A percentile compares a stretch with the other conserved stretches of the same genome.
Evolutionary conservation across 2,888 invertebrate genomes (phyloP).

Genomic region (Yponomeuta malinellus): DNA sequence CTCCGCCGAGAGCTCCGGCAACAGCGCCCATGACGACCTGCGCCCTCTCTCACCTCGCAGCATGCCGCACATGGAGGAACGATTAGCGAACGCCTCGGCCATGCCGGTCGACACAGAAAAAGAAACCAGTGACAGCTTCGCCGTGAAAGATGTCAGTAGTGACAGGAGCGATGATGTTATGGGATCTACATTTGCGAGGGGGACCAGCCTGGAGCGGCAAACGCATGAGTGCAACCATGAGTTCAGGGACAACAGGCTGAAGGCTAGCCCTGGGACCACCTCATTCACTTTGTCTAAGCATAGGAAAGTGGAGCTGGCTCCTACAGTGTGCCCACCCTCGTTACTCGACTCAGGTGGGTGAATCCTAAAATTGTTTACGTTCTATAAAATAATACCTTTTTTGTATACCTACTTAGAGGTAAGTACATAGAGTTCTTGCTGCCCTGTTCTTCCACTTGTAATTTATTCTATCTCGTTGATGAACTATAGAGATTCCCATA

Average conservation of each 20-base stretch:
- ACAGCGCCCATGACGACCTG: constrained; percentile 59
- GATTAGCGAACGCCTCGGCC: constrained; percentile 44
- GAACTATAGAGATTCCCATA: too few species aligned
- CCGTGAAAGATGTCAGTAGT: constrained; percentile 42
- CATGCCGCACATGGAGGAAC: constrained; percentile 40
- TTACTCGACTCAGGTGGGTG: constrained; percentile 52
- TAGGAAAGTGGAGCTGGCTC: constrained; percentile 76
- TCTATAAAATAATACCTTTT: too few species aligned
- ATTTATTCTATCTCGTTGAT: too few species aligned
- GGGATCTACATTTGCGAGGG: constrained; percentile 56
- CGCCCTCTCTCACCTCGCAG: constrained; percentile 44
- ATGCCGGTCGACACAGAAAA: constrained; percentile 51
- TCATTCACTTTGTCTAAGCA: constrained; percentile 78
- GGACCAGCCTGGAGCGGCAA: constrained; percentile 40
- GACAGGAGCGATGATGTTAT: constrained; percentile 61
- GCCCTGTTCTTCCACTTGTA: too few species aligned
- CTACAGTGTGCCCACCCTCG: constrained; percentile 48
- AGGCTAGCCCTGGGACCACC: constrained; percentile 58
- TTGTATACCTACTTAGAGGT: too few species aligned
- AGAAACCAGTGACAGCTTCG: constrained; percentile 55
- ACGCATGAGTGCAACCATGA: constrained; percentile 61
- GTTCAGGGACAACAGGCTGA: constrained; percentile 63
- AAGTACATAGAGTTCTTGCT: too few species aligned
- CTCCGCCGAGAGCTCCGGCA: constrained; percentile 72
- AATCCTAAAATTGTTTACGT: neutral